Evolutionary conservation across 2,797 vertebrate genomes (phyloP).

Genomic region (Gallinago nigripennis): DNA sequence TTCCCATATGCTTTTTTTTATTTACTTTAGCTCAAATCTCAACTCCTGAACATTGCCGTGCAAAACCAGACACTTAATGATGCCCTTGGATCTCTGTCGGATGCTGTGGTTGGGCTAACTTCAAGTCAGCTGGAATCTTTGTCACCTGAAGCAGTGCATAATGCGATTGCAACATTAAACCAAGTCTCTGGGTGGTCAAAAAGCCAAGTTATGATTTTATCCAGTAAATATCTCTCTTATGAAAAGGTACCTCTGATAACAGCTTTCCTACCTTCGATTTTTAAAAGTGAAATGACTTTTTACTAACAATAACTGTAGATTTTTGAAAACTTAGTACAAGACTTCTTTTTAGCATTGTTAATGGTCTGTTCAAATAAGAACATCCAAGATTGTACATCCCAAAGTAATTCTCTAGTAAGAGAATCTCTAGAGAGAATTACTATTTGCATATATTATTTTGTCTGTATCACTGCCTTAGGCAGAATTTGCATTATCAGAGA

Average conservation of each 20-base stretch:
- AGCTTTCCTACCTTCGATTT: neutral
- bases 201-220: conserved; percentile 78
- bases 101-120: conserved; percentile 78
- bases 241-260: conserved; percentile 75
- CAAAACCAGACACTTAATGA: conserved; percentile 82
- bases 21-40: conserved; percentile 79
- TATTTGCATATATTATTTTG: neutral
- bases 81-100: conserved; percentile 79
- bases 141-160: conserved; percentile 76
- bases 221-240: conserved; percentile 78
- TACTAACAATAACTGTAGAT: neutral
- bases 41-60: conserved; percentile 75
- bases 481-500: neutral
- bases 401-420: neutral
- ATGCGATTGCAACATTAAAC: conserved; percentile 76
- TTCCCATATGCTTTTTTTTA: neutral
- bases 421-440: neutral
- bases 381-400: neutral
- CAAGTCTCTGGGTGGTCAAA: conserved; percentile 81
- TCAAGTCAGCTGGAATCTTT: conserved; percentile 77
- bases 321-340: neutral
- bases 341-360: neutral
- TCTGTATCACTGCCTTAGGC: neutral
- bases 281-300: neutral
- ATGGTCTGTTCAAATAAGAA: neutral